Evolutionary conservation across 2,113 vertebrate species (phyloP).

Genomic region (Pseudonaja textilis): DNA sequence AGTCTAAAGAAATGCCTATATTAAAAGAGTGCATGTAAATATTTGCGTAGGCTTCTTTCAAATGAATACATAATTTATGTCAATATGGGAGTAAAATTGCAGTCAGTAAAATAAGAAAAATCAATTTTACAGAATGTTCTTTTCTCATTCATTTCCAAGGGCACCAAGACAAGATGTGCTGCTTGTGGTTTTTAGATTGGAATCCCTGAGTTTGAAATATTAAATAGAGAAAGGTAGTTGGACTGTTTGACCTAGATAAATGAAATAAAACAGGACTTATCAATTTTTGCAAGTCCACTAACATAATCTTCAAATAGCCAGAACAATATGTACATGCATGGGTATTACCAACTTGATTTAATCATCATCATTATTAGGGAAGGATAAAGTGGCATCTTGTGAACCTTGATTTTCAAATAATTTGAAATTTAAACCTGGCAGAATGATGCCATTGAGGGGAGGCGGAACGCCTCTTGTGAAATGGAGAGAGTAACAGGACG

Average conservation of each 20-base stretch:
- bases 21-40: background rate
- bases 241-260: background rate
- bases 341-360: background rate
- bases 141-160: background rate
- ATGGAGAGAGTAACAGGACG: background rate
- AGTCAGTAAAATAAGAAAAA: background rate
- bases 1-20: background rate
- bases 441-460: background rate
- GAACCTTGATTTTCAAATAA: background rate
- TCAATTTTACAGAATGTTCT: background rate
- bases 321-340: background rate
- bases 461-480: background rate
- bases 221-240: background rate
- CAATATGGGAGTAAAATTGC: background rate
- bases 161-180: background rate
- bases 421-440: background rate
- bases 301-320: background rate
- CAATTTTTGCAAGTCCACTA: background rate
- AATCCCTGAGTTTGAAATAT: background rate
- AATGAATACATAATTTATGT: background rate
- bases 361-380: background rate
- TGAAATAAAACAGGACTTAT: background rate
- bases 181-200: background rate
- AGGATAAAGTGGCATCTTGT: background rate
- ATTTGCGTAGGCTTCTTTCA: background rate